phyloP scores from a whole-genome alignment of 2,888 invertebrate genomes.

The Pocota personata region DNA sequence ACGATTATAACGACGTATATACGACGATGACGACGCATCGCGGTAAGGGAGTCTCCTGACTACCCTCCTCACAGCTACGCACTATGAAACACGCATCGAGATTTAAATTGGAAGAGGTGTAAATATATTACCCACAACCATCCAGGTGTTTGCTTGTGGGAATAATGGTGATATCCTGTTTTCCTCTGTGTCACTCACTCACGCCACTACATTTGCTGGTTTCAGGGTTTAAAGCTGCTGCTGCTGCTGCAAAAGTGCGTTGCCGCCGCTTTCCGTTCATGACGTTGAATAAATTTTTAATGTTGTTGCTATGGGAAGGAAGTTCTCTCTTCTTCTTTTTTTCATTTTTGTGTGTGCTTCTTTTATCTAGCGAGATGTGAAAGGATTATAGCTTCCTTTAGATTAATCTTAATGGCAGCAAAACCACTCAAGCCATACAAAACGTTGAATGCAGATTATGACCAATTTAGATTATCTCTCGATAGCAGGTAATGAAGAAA shows the following conservation, averaged over 20 bases:
- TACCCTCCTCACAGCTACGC: neutral
- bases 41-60: conserved; percentile 23
- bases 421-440: conserved; percentile 6
- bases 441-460: conserved; percentile 11
- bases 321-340: neutral
- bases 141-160: conserved; percentile 44
- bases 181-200: conserved; percentile 1
- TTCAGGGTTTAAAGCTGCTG: conserved; percentile 13
- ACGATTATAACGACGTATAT: conserved; percentile 41
- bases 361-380: conserved; percentile 4
- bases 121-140: conserved; percentile 45
- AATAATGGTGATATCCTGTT: conserved; percentile 51
- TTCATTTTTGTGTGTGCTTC: neutral
- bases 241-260: conserved; percentile 43
- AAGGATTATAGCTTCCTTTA: conserved; percentile 40
- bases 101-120: conserved; percentile 55
- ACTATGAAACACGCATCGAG: conserved; percentile 26
- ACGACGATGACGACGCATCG: conserved; percentile 24
- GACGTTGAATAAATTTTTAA: conserved; percentile 16
- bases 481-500: conserved; percentile 6
- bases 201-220: neutral
- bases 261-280: neutral
- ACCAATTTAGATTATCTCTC: conserved; percentile 36
- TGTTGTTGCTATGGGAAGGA: conserved; percentile 20
- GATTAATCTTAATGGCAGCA: conserved; percentile 34